Conservation (phyloP, 2,113 vertebrate genomes). For the Dendropsophus ebraccatus region DNA sequence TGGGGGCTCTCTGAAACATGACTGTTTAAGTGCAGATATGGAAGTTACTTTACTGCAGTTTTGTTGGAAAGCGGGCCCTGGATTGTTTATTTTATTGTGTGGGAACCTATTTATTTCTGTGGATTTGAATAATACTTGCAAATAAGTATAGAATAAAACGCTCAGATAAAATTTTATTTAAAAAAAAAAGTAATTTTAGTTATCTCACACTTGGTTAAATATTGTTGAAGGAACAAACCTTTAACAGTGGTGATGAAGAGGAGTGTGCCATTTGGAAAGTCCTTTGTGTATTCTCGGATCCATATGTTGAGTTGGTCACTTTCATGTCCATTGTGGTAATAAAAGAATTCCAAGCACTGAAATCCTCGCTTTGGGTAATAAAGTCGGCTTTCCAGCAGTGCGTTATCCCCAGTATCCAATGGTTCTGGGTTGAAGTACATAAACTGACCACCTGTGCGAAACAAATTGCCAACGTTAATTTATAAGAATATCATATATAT, state of each 20-base stretch:
- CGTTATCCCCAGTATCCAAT: slow-evolving; percentile 66
- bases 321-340: slow-evolving; percentile 77
- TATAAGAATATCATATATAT: background rate
- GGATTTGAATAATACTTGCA: too few species aligned
- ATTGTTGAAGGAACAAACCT: slow-evolving; percentile 69
- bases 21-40: too few species aligned
- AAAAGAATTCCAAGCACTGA: slow-evolving; percentile 93
- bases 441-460: slow-evolving; percentile 84
- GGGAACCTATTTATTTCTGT: too few species aligned
- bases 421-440: slow-evolving; percentile 83
- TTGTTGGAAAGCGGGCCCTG: too few species aligned
- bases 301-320: slow-evolving; percentile 75
- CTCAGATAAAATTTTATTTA: too few species aligned
- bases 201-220: background rate
- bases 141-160: too few species aligned
- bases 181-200: background rate
- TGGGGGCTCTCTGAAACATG: too few species aligned
- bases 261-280: slow-evolving; percentile 68
- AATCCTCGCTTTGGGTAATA: slow-evolving; percentile 84
- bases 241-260: slow-evolving; percentile 74
- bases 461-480: background rate
- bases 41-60: too few species aligned
- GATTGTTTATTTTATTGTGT: too few species aligned
- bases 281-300: slow-evolving; percentile 77
- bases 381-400: slow-evolving; percentile 81